Conservation (phyloP, 2,113 vertebrate species). For the Phalacrocorax aristotelis region DNA sequence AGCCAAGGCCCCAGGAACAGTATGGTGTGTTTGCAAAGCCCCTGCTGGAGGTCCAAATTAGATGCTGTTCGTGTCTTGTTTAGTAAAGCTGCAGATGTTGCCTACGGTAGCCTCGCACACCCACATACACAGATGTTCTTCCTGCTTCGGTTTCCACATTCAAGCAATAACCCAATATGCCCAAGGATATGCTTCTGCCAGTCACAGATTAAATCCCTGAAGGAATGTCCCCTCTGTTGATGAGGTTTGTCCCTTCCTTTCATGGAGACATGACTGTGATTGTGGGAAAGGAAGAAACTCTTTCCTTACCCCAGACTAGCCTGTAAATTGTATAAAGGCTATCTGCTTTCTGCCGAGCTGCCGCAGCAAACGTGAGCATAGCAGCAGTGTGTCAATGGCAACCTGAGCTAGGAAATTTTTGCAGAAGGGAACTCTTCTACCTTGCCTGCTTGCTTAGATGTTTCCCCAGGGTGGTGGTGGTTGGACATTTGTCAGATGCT, state of each 20-base stretch:
- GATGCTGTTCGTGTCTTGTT: not conserved
- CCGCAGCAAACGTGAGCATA: not conserved
- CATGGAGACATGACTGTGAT: not conserved
- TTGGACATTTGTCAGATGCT: not conserved
- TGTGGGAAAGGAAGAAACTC: not conserved
- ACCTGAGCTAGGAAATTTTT: not conserved
- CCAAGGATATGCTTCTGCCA: not conserved
- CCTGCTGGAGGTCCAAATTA: not conserved
- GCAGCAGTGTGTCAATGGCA: not conserved
- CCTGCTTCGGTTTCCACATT: not conserved
- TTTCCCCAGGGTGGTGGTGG: not conserved
- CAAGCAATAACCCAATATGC: not conserved
- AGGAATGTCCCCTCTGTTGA: not conserved
- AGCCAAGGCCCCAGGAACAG: not conserved
- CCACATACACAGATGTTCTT: rapidly evolving
- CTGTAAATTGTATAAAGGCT: not conserved
- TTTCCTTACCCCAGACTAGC: not conserved
- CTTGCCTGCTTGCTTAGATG: not conserved
- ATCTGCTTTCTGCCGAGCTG: not conserved
- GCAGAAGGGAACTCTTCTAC: not conserved
- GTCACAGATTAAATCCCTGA: not conserved
- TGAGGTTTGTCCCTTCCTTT: not conserved
- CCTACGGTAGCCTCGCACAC: not conserved
- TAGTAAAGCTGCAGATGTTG: not conserved
- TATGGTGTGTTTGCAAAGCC: not conserved